Conservation (phyloP, 1,140 invertebrate genomes). For the Ips nitidus region DNA sequence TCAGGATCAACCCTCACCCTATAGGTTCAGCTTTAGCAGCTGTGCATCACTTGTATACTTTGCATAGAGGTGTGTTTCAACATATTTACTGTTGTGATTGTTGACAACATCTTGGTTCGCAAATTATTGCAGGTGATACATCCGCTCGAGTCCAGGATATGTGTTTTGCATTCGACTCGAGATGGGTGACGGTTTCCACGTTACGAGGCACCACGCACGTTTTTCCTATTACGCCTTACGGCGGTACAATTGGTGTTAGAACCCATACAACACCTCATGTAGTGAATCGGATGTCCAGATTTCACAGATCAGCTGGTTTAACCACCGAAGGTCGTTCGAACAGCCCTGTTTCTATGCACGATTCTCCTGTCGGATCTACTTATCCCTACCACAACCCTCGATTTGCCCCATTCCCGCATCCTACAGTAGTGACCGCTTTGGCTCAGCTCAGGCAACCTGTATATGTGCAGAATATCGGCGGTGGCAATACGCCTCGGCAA, state of each 20-base stretch:
- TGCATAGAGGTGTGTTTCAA: slow-evolving; percentile 68
- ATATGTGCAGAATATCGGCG: slow-evolving; percentile 51
- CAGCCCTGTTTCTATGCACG: slow-evolving; percentile 65
- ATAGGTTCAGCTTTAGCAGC: slow-evolving; percentile 82
- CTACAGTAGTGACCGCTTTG: slow-evolving; percentile 74
- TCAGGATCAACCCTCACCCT: slow-evolving; percentile 91
- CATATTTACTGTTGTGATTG: neutral
- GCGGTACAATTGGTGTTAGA: slow-evolving; percentile 84
- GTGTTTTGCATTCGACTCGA: slow-evolving; percentile 85
- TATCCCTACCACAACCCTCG: slow-evolving; percentile 85
- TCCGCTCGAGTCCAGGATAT: slow-evolving; percentile 86
- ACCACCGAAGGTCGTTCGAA: slow-evolving; percentile 71
- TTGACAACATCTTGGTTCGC: neutral
- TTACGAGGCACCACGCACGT: slow-evolving; percentile 95
- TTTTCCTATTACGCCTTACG: slow-evolving; percentile 97
- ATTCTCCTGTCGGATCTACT: slow-evolving; percentile 55
- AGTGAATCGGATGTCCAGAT: slow-evolving; percentile 91
- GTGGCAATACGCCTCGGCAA: slow-evolving; percentile 30
- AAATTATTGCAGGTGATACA: slow-evolving; percentile 61
- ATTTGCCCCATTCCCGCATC: slow-evolving; percentile 85
- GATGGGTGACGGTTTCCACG: slow-evolving; percentile 94
- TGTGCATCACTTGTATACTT: slow-evolving; percentile 94
- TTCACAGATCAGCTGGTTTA: slow-evolving; percentile 93
- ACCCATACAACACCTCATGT: slow-evolving; percentile 92
- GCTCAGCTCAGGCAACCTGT: slow-evolving; percentile 82